Conservation (phyloP, 2,797 vertebrate species). For the Hozukius guyotensis region DNA sequence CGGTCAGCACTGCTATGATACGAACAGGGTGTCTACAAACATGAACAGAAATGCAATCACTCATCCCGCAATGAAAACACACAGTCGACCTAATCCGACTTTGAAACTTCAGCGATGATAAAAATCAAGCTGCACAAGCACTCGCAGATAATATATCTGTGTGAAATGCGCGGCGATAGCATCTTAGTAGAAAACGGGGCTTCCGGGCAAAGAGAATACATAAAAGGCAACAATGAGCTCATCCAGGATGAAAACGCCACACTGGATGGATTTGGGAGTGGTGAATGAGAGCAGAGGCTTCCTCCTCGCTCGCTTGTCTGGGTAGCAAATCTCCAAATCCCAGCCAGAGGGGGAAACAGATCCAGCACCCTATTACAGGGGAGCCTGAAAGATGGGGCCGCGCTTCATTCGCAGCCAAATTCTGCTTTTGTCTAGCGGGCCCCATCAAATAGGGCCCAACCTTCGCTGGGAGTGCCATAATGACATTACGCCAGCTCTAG, state of each 20-base stretch:
- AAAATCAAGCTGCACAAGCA: slow-evolving; percentile 65
- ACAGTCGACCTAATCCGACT: slow-evolving; percentile 49
- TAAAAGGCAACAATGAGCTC: slow-evolving; percentile 71
- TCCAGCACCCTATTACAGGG: slow-evolving; percentile 59
- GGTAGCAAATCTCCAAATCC: slow-evolving; percentile 74
- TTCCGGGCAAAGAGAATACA: slow-evolving; percentile 64
- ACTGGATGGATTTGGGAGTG: slow-evolving; percentile 45
- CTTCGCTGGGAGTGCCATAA: slow-evolving; percentile 44
- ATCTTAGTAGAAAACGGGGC: slow-evolving; percentile 70
- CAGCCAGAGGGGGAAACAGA: slow-evolving; percentile 65
- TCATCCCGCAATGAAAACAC: slow-evolving; percentile 26
- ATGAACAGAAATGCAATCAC: slow-evolving; percentile 22
- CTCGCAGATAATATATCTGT: slow-evolving; percentile 58
- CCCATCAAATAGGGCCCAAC: slow-evolving; percentile 42
- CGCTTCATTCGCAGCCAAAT: slow-evolving; percentile 59
- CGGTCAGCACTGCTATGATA: neutral
- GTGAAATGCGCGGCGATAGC: slow-evolving; percentile 65
- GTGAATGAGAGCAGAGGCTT: slow-evolving; percentile 65
- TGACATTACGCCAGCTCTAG: slow-evolving; percentile 45
- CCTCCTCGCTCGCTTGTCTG: slow-evolving; percentile 58
- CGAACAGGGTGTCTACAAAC: neutral
- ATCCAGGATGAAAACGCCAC: slow-evolving; percentile 62
- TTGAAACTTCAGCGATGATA: slow-evolving; percentile 65
- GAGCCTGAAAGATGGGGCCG: slow-evolving; percentile 54
- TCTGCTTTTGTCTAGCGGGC: slow-evolving; percentile 57